Conservation (phyloP, 2,113 vertebrate species). For the Caloenas nicobarica region DNA sequence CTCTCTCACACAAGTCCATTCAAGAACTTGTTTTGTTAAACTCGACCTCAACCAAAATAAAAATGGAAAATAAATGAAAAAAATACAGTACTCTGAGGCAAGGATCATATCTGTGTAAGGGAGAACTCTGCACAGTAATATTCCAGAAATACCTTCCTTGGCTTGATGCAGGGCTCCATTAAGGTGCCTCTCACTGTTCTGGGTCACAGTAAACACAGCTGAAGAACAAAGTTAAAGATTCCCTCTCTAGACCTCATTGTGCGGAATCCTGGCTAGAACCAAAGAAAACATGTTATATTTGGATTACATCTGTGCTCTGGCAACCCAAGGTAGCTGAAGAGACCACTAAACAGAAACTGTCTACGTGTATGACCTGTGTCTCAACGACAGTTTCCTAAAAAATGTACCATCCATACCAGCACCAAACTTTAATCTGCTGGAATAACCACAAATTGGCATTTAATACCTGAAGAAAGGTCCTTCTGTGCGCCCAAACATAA, state of each 20-base stretch:
- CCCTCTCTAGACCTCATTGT: neutral
- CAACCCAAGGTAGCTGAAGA: neutral
- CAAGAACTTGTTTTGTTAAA: neutral
- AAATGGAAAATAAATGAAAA: neutral
- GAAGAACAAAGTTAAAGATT: neutral
- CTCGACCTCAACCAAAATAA: neutral
- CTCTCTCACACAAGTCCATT: neutral
- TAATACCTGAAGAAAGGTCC: neutral
- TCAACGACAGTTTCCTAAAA: neutral
- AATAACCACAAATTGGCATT: neutral
- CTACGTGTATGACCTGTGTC: neutral
- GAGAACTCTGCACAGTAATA: neutral
- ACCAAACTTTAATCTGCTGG: neutral
- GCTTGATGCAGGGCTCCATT: neutral
- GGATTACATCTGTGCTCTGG: neutral
- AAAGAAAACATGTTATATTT: neutral
- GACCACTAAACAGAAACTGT: neutral
- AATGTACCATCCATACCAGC: neutral
- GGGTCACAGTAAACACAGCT: neutral
- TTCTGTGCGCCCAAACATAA: neutral
- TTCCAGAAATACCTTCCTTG: neutral
- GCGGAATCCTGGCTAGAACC: neutral
- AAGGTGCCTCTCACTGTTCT: neutral
- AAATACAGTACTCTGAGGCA: neutral
- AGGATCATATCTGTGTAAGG: accelerated